phyloP scores from a whole-genome alignment of 2,113 vertebrate species.

The Isurus oxyrinchus region DNA sequence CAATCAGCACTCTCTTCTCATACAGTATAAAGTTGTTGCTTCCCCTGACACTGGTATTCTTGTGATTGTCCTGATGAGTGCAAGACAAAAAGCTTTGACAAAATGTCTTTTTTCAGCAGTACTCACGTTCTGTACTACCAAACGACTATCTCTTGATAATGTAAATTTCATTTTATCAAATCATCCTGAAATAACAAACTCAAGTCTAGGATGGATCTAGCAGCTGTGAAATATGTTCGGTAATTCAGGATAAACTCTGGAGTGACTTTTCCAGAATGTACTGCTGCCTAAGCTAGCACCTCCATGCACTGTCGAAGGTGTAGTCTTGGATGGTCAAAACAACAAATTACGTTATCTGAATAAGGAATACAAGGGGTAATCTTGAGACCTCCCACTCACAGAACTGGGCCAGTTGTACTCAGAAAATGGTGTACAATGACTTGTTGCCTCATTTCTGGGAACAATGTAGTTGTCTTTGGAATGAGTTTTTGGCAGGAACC shows the following conservation, averaged over 20 bases:
- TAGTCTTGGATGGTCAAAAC: not conserved
- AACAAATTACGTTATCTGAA: not conserved
- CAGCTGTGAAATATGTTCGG: not conserved
- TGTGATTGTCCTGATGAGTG: too few species aligned
- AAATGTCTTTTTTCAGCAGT: too few species aligned
- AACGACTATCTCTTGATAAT: not conserved
- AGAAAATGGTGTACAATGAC: too few species aligned
- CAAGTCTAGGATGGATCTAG: not conserved
- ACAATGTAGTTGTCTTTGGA: not conserved
- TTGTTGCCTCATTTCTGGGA: not conserved
- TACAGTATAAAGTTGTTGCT: too few species aligned
- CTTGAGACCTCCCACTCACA: not conserved
- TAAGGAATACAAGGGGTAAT: not conserved
- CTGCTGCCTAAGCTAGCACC: not conserved
- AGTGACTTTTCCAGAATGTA: not conserved
- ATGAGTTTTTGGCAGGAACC: not conserved
- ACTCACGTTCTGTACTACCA: too few species aligned
- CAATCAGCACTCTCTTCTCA: too few species aligned
- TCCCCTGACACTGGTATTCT: too few species aligned
- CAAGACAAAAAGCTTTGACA: too few species aligned
- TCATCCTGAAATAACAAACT: not conserved
- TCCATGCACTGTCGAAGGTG: not conserved
- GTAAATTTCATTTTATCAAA: not conserved
- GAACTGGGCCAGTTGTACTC: not conserved
- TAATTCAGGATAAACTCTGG: not conserved